Evolutionary conservation across 2,113 vertebrate species (phyloP).

Genomic region (Sturnus vulgaris): DNA sequence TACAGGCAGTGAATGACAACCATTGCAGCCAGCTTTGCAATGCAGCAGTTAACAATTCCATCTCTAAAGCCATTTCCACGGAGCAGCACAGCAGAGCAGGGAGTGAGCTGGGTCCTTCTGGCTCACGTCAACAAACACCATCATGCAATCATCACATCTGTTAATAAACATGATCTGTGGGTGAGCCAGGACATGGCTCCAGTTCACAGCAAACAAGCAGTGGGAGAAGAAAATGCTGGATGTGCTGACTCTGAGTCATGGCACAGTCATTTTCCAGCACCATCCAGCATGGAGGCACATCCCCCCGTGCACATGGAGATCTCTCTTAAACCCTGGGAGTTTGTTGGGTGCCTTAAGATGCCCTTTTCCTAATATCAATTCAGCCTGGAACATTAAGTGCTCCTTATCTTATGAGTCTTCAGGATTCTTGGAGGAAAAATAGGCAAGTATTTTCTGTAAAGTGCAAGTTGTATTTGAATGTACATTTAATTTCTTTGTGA

Average conservation of each 20-base stretch:
- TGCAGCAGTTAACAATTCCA: neutral
- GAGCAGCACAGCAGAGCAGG: neutral
- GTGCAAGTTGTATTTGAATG: constrained; percentile 59
- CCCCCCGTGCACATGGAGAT: neutral
- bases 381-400: neutral
- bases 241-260: neutral
- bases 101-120: neutral
- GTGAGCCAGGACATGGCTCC: neutral
- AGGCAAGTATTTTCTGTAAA: constrained; percentile 44
- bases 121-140: neutral
- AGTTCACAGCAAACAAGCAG: neutral
- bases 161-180: neutral
- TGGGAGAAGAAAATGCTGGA: neutral
- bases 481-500: constrained; percentile 60
- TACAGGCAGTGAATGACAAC: neutral
- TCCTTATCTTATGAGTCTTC: constrained; percentile 9
- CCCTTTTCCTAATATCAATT: neutral
- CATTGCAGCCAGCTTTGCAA: neutral
- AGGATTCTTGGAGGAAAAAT: constrained; percentile 34
- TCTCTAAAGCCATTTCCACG: neutral
- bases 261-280: neutral
- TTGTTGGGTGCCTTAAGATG: neutral
- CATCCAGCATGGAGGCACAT: neutral
- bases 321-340: neutral
- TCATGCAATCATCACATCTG: neutral